Percentiles rank a stretch among this genome's conserved stretches.
phyloP scores from a whole-genome alignment of 2,113 vertebrate species.

The Hylia prasina region DNA sequence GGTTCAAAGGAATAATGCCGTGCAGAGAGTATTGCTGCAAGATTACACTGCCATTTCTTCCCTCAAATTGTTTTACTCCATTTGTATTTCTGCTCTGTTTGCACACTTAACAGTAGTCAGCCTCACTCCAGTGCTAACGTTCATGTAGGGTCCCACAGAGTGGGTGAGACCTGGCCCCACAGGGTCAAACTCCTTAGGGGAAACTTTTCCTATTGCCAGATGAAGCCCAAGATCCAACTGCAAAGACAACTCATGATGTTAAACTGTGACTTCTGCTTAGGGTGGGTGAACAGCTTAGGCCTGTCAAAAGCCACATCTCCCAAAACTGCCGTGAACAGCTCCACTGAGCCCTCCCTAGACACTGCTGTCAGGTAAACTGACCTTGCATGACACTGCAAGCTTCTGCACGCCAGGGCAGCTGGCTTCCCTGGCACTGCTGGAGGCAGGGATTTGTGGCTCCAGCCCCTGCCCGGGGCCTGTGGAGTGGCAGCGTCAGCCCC shows the following conservation, averaged over 20 bases:
- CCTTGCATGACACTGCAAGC: neutral
- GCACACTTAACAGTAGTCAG: neutral
- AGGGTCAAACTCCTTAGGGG: neutral
- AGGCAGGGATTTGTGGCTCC: neutral
- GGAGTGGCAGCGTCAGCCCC: neutral
- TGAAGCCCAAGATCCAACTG: neutral
- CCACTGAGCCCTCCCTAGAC: neutral
- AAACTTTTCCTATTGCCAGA: neutral
- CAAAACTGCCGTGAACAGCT: neutral
- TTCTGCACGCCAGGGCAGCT: neutral
- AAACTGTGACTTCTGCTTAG: accelerated
- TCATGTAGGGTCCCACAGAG: accelerated
- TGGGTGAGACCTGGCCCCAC: neutral
- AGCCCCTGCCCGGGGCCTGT: neutral
- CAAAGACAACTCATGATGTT: neutral
- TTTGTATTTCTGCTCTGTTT: neutral
- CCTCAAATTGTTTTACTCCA: neutral
- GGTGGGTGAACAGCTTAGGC: neutral
- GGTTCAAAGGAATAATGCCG: neutral
- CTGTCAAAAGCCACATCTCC: neutral
- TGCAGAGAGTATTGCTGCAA: neutral
- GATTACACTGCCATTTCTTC: neutral
- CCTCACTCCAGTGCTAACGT: accelerated
- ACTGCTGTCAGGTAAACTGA: neutral
- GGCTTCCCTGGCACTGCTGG: neutral